Evolutionary conservation across 2,797 vertebrate genomes (phyloP).

Genomic region (Vultur gryphus): DNA sequence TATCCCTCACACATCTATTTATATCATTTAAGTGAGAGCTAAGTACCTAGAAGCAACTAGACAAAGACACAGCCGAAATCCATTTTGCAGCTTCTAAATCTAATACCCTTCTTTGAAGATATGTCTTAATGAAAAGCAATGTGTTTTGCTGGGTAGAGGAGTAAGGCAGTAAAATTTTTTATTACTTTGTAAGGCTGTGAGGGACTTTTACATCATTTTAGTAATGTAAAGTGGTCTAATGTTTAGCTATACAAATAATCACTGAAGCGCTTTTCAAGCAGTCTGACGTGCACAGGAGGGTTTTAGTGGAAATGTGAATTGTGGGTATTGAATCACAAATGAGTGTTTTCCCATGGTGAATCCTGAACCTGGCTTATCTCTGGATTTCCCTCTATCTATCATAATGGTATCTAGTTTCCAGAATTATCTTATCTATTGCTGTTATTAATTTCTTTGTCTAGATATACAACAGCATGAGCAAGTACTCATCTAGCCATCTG

Average conservation of each 20-base stretch:
- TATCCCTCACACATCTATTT: not conserved
- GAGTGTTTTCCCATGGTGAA: not conserved
- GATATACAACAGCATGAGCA: not conserved
- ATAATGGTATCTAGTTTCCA: not conserved
- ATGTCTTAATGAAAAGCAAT: not conserved
- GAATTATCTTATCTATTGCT: not conserved
- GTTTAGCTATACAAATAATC: not conserved
- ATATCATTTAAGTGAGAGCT: not conserved
- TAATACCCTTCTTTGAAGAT: not conserved
- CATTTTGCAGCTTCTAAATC: not conserved
- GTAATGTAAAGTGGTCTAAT: not conserved
- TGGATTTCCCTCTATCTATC: not conserved
- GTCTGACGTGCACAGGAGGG: not conserved
- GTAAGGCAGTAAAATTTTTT: not conserved
- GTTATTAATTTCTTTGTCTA: not conserved
- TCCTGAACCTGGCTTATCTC: not conserved
- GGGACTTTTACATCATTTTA: not conserved
- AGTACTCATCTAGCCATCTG: not conserved
- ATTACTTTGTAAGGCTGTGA: not conserved
- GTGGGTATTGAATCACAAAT: not conserved
- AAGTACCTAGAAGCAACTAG: not conserved
- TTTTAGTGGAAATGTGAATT: not conserved
- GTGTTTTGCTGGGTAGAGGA: not conserved
- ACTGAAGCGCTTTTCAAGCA: not conserved
- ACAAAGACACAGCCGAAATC: not conserved